Percentiles rank a stretch among this genome's conserved stretches.
Conservation (phyloP, 1,140 invertebrate species). For the Macrocentrus cingulum region DNA sequence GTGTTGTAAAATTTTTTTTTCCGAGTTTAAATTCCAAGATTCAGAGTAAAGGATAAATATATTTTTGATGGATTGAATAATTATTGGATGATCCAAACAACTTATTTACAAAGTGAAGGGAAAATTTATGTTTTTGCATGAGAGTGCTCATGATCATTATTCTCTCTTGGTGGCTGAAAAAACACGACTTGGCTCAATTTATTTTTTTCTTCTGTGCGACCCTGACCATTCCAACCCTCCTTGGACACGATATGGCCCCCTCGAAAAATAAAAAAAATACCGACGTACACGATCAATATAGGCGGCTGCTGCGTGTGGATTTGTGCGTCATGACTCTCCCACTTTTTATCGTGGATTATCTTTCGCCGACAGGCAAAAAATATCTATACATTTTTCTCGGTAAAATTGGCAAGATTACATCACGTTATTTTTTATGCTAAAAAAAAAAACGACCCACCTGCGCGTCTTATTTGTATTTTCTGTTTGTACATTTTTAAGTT, state of each 20-base stretch:
- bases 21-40: slow-evolving; percentile 2
- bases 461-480: neutral
- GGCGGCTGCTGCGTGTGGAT: neutral
- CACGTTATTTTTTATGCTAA: neutral
- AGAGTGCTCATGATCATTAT: neutral
- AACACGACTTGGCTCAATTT: neutral
- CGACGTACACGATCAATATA: slow-evolving; percentile 21
- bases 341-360: neutral
- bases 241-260: neutral
- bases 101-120: too few relatives aligned
- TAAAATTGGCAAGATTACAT: neutral
- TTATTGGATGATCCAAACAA: too few relatives aligned
- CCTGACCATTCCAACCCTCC: slow-evolving; percentile 20
- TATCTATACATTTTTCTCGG: neutral
- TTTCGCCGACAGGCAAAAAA: neutral
- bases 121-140: too few relatives aligned
- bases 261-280: slow-evolving; percentile 10
- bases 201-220: slow-evolving; percentile 2
- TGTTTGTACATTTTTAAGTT: neutral
- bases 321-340: slow-evolving; percentile 16
- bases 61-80: neutral
- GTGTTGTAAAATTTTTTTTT: slow-evolving; percentile 7
- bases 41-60: neutral
- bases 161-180: neutral
- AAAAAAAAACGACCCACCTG: too few relatives aligned